phyloP scores from a whole-genome alignment of 2,888 invertebrate genomes.

The Epirrhoe tristata region DNA sequence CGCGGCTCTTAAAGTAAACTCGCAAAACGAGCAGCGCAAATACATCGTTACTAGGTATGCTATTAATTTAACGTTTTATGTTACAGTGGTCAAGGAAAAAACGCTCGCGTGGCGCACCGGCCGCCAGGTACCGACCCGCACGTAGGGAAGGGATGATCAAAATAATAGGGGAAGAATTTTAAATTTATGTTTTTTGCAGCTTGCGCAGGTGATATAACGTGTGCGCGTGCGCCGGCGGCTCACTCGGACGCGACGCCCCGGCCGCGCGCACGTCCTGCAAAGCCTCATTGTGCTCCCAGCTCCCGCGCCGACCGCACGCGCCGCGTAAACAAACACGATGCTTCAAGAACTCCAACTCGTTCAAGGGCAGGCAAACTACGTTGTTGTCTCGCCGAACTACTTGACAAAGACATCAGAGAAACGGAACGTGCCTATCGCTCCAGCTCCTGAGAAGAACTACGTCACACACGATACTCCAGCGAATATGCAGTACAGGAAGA shows the following conservation, averaged over 20 bases:
- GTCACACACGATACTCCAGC: slow-evolving; percentile 83
- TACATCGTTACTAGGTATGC: slow-evolving; percentile 45
- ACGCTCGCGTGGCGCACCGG: slow-evolving; percentile 72
- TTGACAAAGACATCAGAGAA: slow-evolving; percentile 82
- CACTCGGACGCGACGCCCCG: slow-evolving; percentile 80
- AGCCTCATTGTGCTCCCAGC: slow-evolving; percentile 72
- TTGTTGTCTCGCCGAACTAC: slow-evolving; percentile 85
- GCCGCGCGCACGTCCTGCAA: slow-evolving; percentile 68
- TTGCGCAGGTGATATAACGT: slow-evolving; percentile 85
- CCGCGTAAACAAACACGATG: slow-evolving; percentile 77
- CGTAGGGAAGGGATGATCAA: slow-evolving; percentile 85
- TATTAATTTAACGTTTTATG: slow-evolving; percentile 52
- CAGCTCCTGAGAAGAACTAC: slow-evolving; percentile 85
- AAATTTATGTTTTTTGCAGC: slow-evolving; percentile 85
- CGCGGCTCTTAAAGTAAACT: slow-evolving; percentile 33
- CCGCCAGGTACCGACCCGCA: slow-evolving; percentile 82
- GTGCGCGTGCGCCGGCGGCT: slow-evolving; percentile 81
- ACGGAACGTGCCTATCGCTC: slow-evolving; percentile 84
- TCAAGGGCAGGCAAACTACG: slow-evolving; percentile 86
- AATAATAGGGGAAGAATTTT: slow-evolving; percentile 86
- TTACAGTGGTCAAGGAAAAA: slow-evolving; percentile 78
- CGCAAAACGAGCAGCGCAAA: slow-evolving; percentile 39
- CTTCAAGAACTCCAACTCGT: slow-evolving; percentile 83
- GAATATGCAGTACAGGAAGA: slow-evolving; percentile 88
- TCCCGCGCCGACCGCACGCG: slow-evolving; percentile 71